phyloP scores from a whole-genome alignment of 2,113 vertebrate species.

The Choloepus hoffmanni region DNA sequence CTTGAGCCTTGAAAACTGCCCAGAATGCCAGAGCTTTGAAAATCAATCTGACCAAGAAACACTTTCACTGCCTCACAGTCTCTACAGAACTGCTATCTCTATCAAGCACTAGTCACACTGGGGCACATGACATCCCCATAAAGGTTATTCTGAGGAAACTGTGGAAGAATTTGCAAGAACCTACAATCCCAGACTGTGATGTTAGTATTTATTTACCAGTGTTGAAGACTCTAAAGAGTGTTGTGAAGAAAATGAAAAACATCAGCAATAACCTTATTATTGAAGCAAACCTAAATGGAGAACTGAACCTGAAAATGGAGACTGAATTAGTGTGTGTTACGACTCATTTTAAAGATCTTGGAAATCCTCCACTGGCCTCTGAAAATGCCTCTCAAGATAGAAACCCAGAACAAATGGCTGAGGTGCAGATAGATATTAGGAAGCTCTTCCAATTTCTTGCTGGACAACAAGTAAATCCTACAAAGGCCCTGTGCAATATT shows the following conservation, averaged over 20 bases:
- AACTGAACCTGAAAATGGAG: conserved; percentile 98
- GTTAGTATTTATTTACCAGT: conserved; percentile 95
- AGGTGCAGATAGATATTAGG: conserved; percentile 91
- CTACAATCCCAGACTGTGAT: conserved; percentile 92
- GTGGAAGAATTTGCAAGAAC: conserved; percentile 96
- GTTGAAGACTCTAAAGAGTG: conserved; percentile 95
- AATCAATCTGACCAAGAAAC: conserved; percentile 95
- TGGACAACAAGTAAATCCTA: conserved; percentile 95
- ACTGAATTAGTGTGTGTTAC: conserved; percentile 94
- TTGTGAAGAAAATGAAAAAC: conserved; percentile 98
- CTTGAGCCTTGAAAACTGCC: conserved; percentile 93
- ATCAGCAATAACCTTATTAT: conserved; percentile 94
- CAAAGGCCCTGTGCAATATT: conserved; percentile 93
- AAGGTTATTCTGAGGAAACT: conserved; percentile 93
- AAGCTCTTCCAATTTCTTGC: conserved; percentile 93
- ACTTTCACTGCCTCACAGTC: conserved; percentile 94
- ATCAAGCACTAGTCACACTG: conserved; percentile 90
- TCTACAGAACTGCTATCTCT: conserved; percentile 93
- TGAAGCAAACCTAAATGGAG: conserved; percentile 94
- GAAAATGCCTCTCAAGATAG: conserved; percentile 82
- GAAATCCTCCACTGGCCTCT: conserved; percentile 90
- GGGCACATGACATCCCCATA: conserved; percentile 96
- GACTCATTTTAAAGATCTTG: conserved; percentile 97
- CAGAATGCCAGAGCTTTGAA: conserved; percentile 94
- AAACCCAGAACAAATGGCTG: conserved; percentile 87